phyloP scores from a whole-genome alignment of 2,888 invertebrate genomes.

The Pedicia rivosa region DNA sequence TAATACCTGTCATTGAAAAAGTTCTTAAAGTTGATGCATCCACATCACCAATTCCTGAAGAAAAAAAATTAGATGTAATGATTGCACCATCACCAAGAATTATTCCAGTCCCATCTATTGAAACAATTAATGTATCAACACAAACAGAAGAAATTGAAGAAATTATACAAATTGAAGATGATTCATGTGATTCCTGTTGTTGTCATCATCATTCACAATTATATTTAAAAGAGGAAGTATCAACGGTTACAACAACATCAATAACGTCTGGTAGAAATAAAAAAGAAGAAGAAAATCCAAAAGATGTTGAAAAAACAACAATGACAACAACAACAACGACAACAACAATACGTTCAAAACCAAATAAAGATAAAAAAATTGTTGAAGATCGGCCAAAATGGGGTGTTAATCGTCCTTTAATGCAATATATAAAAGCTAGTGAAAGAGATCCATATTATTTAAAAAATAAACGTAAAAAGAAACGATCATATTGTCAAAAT shows the following conservation, averaged over 20 bases:
- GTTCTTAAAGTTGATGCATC: constrained; percentile 27
- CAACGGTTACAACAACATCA: not conserved
- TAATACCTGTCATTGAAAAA: too few relatives aligned
- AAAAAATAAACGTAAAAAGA: constrained; percentile 45
- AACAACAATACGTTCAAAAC: constrained; percentile 22
- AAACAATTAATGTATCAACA: not conserved
- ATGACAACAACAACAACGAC: constrained; percentile 29
- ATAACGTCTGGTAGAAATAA: not conserved
- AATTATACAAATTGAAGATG: too few relatives aligned
- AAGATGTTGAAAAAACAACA: constrained; percentile 13
- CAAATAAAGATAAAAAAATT: constrained; percentile 18
- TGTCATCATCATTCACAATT: constrained; percentile 12
- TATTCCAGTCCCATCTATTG: too few relatives aligned
- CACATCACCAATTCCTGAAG: constrained; percentile 29
- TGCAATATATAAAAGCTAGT: constrained; percentile 75
- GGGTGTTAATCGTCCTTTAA: constrained; percentile 61
- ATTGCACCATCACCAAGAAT: too few relatives aligned
- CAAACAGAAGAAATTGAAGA: constrained; percentile 5
- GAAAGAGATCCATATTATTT: constrained; percentile 73
- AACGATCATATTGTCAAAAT: too few relatives aligned
- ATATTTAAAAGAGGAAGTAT: constrained; percentile 3
- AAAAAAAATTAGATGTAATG: too few relatives aligned
- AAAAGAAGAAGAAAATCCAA: not conserved
- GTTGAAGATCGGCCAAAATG: constrained; percentile 54
- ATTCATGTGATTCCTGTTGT: constrained; percentile 11